Conservation (phyloP, 2,888 invertebrate genomes). For the Drosophila neonasuta region DNA sequence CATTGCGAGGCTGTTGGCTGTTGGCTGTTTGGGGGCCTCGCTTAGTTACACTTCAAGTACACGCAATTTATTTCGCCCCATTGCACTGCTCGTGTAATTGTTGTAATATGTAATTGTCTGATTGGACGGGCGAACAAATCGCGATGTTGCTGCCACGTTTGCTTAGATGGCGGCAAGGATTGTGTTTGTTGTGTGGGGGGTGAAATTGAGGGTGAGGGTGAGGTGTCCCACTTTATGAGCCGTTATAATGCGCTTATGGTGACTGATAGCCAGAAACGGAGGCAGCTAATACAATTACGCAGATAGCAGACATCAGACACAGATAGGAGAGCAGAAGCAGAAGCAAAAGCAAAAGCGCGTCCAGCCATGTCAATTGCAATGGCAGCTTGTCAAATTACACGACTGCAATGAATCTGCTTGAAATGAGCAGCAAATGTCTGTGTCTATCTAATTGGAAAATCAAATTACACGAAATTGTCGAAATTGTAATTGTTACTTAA, state of each 20-base stretch:
- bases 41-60: constrained; percentile 52
- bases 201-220: neutral
- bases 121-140: constrained; percentile 54
- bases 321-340: constrained; percentile 39
- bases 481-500: constrained; percentile 14
- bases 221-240: constrained; percentile 57
- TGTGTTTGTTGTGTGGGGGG: neutral
- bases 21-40: constrained; percentile 5
- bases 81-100: constrained; percentile 67
- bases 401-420: constrained; percentile 17
- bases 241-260: constrained; percentile 73
- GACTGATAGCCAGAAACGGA: constrained; percentile 33
- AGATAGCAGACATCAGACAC: constrained; percentile 49
- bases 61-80: constrained; percentile 67
- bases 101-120: constrained; percentile 71
- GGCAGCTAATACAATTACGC: constrained; percentile 72
- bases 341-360: constrained; percentile 19
- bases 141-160: constrained; percentile 30
- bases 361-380: constrained; percentile 54
- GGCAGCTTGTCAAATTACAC: neutral
- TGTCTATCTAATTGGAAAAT: constrained; percentile 40
- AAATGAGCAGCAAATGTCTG: constrained; percentile 13
- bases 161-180: constrained; percentile 4
- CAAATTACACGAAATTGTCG: constrained; percentile 8
- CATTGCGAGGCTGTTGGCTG: constrained; percentile 41